A percentile compares a stretch with the other conserved stretches of the same genome.
phyloP scores from a whole-genome alignment of 2,797 vertebrate species.

The Miichthys miiuy region DNA sequence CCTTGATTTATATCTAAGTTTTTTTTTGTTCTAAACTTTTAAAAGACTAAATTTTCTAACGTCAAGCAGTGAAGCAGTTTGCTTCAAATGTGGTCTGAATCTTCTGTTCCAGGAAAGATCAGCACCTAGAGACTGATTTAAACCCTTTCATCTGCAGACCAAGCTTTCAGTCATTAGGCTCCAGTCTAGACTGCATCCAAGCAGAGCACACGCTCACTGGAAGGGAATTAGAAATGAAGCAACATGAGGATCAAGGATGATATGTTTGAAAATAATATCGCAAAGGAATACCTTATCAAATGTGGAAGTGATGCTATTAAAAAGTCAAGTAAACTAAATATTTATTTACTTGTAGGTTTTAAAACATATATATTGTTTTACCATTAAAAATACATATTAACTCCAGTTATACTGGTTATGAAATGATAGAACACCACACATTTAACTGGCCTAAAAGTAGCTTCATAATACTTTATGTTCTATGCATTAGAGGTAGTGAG shows the following conservation, averaged over 20 bases:
- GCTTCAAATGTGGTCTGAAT: slow-evolving; percentile 12
- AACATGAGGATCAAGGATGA: slow-evolving; percentile 18
- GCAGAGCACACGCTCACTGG: slow-evolving; percentile 21
- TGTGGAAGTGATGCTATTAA: background rate
- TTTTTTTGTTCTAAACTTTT: slow-evolving; percentile 3
- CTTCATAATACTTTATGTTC: slow-evolving; percentile 2
- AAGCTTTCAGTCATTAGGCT: slow-evolving; percentile 24
- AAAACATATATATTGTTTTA: background rate
- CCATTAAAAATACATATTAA: background rate
- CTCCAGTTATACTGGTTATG: background rate
- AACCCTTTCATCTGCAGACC: slow-evolving; percentile 46
- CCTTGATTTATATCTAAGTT: background rate
- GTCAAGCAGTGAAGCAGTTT: slow-evolving; percentile 2
- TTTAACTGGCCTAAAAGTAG: background rate
- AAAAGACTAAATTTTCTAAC: background rate
- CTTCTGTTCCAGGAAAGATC: slow-evolving; percentile 19
- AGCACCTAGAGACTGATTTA: slow-evolving; percentile 25
- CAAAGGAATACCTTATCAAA: slow-evolving; percentile 6
- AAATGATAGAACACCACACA: background rate
- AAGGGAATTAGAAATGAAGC: slow-evolving; percentile 31
- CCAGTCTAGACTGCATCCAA: slow-evolving; percentile 29
- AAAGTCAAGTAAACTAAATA: slow-evolving; percentile 11
- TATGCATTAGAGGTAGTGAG: slow-evolving; percentile 5
- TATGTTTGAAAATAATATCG: slow-evolving; percentile 11
- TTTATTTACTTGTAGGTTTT: background rate